Evolutionary conservation across 2,888 invertebrate species (phyloP), one percentile per base, ranked within the genome.

Genomic region (Melangyna quadrimaculata): DNA sequence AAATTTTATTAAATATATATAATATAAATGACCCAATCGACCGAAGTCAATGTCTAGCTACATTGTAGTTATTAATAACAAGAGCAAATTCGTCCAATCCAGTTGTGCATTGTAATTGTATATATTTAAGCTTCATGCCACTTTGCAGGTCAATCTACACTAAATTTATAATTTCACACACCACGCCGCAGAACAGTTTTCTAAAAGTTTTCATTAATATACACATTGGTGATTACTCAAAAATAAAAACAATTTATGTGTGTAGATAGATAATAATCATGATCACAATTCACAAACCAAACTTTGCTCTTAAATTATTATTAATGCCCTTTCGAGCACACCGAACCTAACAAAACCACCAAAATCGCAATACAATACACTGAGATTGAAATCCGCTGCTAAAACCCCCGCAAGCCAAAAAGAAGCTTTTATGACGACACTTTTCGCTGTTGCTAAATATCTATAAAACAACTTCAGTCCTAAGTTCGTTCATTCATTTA

Each of bases 331-430:
- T 59, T 67, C 51, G 40, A 63, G 19, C 55, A 55, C 29, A 63
- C 35, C 12, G 10, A 63, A 77, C 27, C 69, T 27, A 77, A 72
- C 81, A 81, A 81, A 77, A 81, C 61, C 48, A 81, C 71, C 71
- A 43, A 71, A 43, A 71, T 35, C 22, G 4, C 35, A n/a, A 48
- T 27, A 81, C 86, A 86, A 81, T 86, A 45, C 77, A 77, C 22
- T 69, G 72, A 69, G 63, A 77, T 78, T 78, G 53, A 63, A 69
- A 73, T 78, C 77, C 10, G 29, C 22, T 40, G 51, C 57, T 37
- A 86, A 86, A 86, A 86, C 81, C 86, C 86, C 86, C 86, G 77
- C 12, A 4, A 77, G 57, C 77, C 81, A 55, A 45, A 29, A 43
- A 53, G 10, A 65, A 81, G 81, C 81, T 81, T 86, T 59, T 43